A percentile compares a stretch with the other conserved stretches of the same genome.
These are phyloP conservation scores for Sylvia borin DNA, from an alignment of 2,797 vertebrate genomes.

Conservation along the genomic window DNA sequence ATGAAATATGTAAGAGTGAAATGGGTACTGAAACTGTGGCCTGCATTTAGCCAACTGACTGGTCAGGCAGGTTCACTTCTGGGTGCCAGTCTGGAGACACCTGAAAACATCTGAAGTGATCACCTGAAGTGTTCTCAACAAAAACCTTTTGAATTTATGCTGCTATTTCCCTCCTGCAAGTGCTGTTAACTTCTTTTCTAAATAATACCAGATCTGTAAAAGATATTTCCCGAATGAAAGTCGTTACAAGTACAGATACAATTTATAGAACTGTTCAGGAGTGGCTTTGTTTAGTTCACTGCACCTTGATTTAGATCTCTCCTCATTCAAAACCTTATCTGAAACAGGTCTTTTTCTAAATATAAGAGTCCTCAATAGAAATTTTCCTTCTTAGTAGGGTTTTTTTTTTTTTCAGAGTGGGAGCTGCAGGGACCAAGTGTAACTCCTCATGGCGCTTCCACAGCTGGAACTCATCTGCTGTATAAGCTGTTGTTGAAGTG, in stretches of 20 bases:
- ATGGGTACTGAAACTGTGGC: neutral
- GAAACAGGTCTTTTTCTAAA: neutral
- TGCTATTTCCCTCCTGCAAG: neutral
- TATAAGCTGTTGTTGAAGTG: neutral
- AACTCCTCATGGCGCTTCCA: neutral
- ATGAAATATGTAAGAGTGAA: neutral
- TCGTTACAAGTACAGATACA: neutral
- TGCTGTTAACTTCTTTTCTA: neutral
- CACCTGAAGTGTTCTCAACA: neutral
- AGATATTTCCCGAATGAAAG: neutral
- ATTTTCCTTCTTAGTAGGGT: neutral
- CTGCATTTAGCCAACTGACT: neutral
- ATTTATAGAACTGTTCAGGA: neutral
- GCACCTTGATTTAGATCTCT: neutral
- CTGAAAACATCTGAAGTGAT: neutral
- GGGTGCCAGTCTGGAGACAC: neutral
- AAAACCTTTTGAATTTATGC: neutral
- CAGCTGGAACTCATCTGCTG: slow-evolving; percentile 17
- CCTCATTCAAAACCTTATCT: neutral
- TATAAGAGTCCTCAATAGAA: neutral
- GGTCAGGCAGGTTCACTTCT: neutral
- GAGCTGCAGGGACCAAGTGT: neutral
- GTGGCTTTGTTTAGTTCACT: neutral
- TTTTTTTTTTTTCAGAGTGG: neutral
- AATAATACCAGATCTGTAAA: neutral